These are phyloP conservation scores for Passer montanus DNA, from an alignment of 2,113 vertebrate species.

Conservation along the genomic window DNA sequence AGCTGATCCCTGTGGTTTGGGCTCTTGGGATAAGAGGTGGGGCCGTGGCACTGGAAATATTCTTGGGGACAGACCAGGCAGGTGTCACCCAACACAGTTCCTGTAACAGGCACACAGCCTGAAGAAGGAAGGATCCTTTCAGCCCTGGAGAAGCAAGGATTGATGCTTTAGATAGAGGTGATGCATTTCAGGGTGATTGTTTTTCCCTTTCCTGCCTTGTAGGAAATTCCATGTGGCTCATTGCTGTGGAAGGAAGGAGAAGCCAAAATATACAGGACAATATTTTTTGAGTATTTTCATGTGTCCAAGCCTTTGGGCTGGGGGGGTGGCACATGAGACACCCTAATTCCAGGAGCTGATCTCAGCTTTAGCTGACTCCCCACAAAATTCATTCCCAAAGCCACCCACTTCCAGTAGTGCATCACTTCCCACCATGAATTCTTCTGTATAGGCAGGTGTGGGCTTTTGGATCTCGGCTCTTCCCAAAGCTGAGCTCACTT, in stretches of 20 bases:
- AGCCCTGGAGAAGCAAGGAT: not conserved
- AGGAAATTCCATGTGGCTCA: not conserved
- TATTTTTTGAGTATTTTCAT: not conserved
- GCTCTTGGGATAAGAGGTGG: not conserved
- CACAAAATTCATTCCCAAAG: not conserved
- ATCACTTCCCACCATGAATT: not conserved
- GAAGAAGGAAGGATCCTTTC: not conserved
- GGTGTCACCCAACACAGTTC: accelerated
- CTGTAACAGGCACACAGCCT: not conserved
- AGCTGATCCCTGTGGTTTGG: not conserved
- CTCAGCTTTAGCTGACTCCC: not conserved
- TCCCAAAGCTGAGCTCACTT: not conserved
- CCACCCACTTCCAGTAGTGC: not conserved
- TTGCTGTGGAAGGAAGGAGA: not conserved
- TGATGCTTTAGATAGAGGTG: not conserved
- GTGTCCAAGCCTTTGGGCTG: not conserved
- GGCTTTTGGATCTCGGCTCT: not conserved
- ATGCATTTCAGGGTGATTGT: not conserved
- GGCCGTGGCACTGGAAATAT: accelerated
- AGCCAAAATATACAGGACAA: not conserved
- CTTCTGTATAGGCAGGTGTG: not conserved
- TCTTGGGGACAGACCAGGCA: not conserved
- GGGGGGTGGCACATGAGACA: accelerated
- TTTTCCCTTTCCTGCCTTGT: not conserved
- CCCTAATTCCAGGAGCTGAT: not conserved